Base-by-base conservation (phyloP, 37 sponge, comb jelly and placozoan species). In the Cladorhizidae sp. region DNA sequence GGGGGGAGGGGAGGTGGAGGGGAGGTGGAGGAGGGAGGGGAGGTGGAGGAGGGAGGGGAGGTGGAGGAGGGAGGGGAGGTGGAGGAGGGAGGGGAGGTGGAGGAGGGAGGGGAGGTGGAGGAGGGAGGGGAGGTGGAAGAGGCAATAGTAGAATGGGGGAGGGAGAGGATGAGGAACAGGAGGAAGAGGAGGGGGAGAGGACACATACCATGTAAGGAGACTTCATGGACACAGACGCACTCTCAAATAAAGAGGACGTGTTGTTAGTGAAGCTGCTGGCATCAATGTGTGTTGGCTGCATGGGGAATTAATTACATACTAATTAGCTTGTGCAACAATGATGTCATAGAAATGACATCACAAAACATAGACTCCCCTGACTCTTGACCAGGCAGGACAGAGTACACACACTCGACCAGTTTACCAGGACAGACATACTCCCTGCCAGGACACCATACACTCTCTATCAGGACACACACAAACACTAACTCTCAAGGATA, bases 231-330 rank as follows among this genome's bases (percentile, higher is more conserved):
- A 45, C 9, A 15, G 22, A n/a, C 1, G 42, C 14, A 45, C 11
- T 41, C 17, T 22, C 40, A 23, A 22, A 45, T 7, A 23, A 9
- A 41, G 71, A 36, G 37, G 45, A 26, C 17, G 64, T 29, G 43
- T 57, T 75, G 69, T 69, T 43, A 15, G 70, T 64, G 18, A 85
- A 0, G 2, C 36, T 59, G 20, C 21, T 37, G n/a, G 74, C 26
- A 33, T 79, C 68, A 52, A 74, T 51, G 56, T 67, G 70, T 14
- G 70, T 67, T 50, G 81, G 80, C 74, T 73, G 75, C 35, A 76
- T 21, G n/a, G n/a, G n/a, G n/a, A n/a, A n/a, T n/a, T n/a, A n/a
- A n/a, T n/a, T n/a, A n/a, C n/a, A n/a, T n/a, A n/a, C n/a, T n/a
- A n/a, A n/a, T n/a, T n/a, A n/a, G n/a, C n/a, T n/a, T n/a, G n/a